Base-by-base conservation (phyloP, 2,113 vertebrate species). In the Poeciliopsis retropinna region DNA sequence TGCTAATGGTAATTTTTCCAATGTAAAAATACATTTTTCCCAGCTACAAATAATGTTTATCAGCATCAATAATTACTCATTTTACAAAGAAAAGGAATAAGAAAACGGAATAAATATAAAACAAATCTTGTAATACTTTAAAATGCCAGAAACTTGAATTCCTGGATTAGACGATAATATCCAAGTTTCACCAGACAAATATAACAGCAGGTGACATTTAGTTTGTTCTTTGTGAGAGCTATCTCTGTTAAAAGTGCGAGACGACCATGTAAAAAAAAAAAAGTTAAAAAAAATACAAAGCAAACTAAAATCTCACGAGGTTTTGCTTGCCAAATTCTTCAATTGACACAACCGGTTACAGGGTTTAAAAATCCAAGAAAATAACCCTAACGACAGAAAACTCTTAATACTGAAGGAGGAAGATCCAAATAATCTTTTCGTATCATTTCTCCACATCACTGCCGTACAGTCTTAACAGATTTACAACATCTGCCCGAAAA, bases 31-130 rank as follows among this genome's bases (percentile, higher is more conserved):
- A 89, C 30, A 68, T 60, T 19, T 77, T 28, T 64, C 61, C 54
- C 31, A 72, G 57, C 80, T 87, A 85, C 44, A 88, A 82, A 81
- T 76, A 34, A 67, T 37, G 10, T 37, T 37, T 37, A 37, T 37
- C 14, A 41, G 39, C 82, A 79, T 73, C 66, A 68, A 85, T 64
- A 25, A 54, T 72, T 25, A 77, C 30, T 72, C 34, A 73, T 77
- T 61, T 75, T 80, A 80, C 72, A 85, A 82, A 83, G 78, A 81
- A 70, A 75, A 28, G 5, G 15, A 22, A 14, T 44, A 60, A 66
- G 12, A 73, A 81, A 79, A 87, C 7, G 63, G 60, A 81, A 91
- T 85, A 91, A 90, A 92, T 86, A 88, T 62, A 86, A 87, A 90
- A 84, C 27, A 13, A 29, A 64, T 67, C 47, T 68, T 77, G 4